Evolutionary conservation across 2,797 vertebrate genomes (phyloP).

Genomic region (Enteromius paludinosus): DNA sequence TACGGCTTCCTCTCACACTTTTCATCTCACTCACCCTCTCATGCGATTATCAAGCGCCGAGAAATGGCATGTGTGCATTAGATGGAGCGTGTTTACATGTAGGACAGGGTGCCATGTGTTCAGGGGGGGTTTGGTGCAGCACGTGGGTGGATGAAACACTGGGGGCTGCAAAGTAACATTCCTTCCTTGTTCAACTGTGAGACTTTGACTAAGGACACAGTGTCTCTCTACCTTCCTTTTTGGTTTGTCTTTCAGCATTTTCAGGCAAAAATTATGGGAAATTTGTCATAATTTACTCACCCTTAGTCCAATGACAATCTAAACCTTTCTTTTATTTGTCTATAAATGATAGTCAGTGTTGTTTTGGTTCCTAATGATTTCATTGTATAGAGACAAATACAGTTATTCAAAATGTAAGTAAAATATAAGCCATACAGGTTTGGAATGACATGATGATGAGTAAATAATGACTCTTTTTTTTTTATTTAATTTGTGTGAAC

Average conservation of each 20-base stretch:
- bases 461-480: not conserved
- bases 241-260: conserved; percentile 8
- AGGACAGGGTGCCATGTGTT: conserved; percentile 44
- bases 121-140: conserved; percentile 67
- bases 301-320: not conserved
- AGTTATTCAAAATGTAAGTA: not conserved
- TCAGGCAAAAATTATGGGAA: no score
- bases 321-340: not conserved
- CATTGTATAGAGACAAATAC: not conserved
- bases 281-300: not conserved
- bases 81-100: conserved; percentile 43
- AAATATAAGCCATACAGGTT: not conserved
- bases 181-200: conserved; percentile 62
- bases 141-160: conserved; percentile 68
- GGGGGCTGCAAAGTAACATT: conserved; percentile 63
- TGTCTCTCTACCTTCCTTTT: conserved; percentile 8
- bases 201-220: conserved; percentile 62
- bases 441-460: not conserved
- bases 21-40: conserved; percentile 8
- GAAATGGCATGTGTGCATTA: conserved; percentile 2
- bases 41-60: not conserved
- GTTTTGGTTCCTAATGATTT: not conserved
- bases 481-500: conserved; percentile 23
- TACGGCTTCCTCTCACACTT: conserved; percentile 39
- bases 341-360: not conserved